phyloP scores from a whole-genome alignment of 2,888 invertebrate species.

The Dryocosmus kuriphilus region DNA sequence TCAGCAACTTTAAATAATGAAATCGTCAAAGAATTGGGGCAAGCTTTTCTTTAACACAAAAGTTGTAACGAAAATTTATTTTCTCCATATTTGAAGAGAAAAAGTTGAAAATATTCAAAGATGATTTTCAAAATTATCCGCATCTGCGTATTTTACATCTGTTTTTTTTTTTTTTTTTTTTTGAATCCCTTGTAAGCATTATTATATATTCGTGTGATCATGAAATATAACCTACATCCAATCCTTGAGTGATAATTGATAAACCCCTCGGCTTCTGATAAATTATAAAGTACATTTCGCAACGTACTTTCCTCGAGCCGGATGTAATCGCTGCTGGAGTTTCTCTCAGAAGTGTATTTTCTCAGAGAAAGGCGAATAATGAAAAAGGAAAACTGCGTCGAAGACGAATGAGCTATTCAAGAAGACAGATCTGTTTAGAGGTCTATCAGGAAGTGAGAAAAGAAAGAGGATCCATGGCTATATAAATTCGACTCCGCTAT shows the following conservation, averaged over 20 bases:
- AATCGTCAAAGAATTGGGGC: no score
- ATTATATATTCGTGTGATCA: no score
- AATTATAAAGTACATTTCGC: neutral
- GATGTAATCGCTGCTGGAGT: neutral
- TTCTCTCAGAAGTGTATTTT: constrained; percentile 11
- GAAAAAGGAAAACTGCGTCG: constrained; percentile 35
- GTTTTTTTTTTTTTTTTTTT: no score
- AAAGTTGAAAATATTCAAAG: no score
- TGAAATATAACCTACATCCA: no score
- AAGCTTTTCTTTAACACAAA: no score
- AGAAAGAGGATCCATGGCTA: constrained; percentile 29
- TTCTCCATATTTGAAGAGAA: no score
- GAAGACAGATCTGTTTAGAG: constrained; percentile 38
- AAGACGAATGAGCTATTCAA: constrained; percentile 36
- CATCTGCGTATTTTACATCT: no score
- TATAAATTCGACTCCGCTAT: constrained; percentile 35
- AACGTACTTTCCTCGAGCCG: neutral
- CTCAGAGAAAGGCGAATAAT: neutral
- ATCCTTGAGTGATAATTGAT: neutral
- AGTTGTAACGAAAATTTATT: no score
- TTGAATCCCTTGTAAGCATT: no score
- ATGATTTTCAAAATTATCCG: no score
- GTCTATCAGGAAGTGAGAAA: constrained; percentile 41
- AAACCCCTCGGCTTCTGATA: neutral
- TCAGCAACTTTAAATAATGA: no score